Conservation (phyloP, 2,888 invertebrate species). For the Acrobasis repandana region DNA sequence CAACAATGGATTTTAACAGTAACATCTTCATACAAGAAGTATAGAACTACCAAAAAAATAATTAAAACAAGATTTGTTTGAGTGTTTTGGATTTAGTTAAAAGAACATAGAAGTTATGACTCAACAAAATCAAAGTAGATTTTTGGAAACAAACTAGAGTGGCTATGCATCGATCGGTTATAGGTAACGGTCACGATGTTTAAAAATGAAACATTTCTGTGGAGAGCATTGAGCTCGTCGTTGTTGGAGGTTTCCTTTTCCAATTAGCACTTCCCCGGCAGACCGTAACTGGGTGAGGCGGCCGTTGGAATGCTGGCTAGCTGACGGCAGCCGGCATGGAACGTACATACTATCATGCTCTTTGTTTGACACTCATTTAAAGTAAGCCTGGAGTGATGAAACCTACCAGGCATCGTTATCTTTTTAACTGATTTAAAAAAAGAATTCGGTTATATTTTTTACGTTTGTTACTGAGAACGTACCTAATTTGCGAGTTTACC, state of each 20-base stretch:
- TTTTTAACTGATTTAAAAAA: no score
- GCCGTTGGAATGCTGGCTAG: conserved; percentile 67
- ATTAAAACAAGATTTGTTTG: no score
- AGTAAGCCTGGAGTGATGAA: not conserved
- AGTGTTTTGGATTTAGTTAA: no score
- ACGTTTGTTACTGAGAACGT: no score
- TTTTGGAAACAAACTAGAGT: not conserved
- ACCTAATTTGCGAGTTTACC: no score
- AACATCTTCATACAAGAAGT: no score
- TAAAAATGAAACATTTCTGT: conserved; percentile 82
- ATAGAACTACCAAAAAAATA: no score
- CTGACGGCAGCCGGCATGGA: conserved; percentile 49
- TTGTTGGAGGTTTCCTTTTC: conserved; percentile 82
- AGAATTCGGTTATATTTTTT: no score
- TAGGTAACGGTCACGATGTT: conserved; percentile 73
- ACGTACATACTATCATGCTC: not conserved
- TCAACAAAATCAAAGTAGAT: not conserved
- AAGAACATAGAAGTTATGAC: no score
- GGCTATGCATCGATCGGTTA: conserved; percentile 54
- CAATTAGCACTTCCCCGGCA: conserved; percentile 81
- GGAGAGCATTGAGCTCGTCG: conserved; percentile 80
- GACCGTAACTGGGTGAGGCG: conserved; percentile 81
- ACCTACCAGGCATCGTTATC: no score
- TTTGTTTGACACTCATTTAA: conserved; percentile 9
- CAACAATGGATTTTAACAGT: no score